Base-by-base conservation (phyloP, 2,113 vertebrate genomes). In the Thamnaconus septentrionalis region DNA sequence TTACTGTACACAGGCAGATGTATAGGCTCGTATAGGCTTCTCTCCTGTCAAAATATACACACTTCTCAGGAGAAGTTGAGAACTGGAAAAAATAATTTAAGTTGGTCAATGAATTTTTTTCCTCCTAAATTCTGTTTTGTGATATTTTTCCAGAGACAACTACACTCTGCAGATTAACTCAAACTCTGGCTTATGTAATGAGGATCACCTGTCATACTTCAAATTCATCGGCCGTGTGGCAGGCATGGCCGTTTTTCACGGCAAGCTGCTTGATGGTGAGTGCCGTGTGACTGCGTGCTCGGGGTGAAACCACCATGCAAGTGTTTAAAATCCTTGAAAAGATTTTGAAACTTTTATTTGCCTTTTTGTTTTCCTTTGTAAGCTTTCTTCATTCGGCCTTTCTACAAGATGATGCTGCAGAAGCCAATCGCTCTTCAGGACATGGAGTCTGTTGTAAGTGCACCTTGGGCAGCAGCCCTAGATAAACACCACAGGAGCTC, bases 361-460 rank as follows among this genome's bases (percentile, higher is more conserved):
- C 56, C 56, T 64, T 5, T 67, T 41, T 76, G 6, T 59, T 64
- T 4, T 76, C 7, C 50, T 66, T 54, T 87, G 59, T 60, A 83
- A 98, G 97, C 95, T 7, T 99, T 99, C 87, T 98, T 98, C 84
- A 99, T 99, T 83, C 93, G 97, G 45, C 97, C 97, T 2, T 98
- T 98, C 87, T 99, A 99, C 90, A 99, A 98, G 91, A 99, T 99
- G 97, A 98, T 97, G 96, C 92, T 99, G 42, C 96, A 98, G 79
- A 99, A 99, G 73, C 84, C 92, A 5, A 99, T 98, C 85, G 94
- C 89, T 0, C 94, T 99, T 59, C 94, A 94, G 69, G 97, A 99
- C 71, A 98, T 99, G 97, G 96, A 98, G 79, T 98, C 97, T n/a
- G 97, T 99, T 91, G 97, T 99, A 92, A 75, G 96, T 87, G 11